Evolutionary conservation across 1,140 invertebrate genomes (phyloP).

Genomic region (Teleogryllus occipitalis): DNA sequence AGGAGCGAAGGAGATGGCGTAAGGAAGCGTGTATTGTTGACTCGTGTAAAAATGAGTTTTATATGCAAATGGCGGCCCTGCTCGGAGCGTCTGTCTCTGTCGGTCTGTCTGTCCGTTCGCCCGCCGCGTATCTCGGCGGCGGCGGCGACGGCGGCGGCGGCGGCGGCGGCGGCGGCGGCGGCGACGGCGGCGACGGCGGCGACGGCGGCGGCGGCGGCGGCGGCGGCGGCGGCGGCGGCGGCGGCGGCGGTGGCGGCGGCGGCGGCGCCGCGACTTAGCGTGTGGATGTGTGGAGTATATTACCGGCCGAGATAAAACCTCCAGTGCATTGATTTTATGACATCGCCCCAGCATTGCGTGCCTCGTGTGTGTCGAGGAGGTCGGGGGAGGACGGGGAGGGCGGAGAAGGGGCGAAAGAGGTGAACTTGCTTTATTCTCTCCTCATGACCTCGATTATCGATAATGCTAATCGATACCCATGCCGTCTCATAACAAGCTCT

Average conservation of each 20-base stretch:
- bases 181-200: too few species aligned
- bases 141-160: too few species aligned
- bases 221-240: too few species aligned
- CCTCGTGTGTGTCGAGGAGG: too few species aligned
- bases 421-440: neutral
- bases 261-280: neutral
- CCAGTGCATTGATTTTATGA: neutral
- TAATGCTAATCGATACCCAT: neutral
- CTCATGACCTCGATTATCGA: slow-evolving; percentile 3
- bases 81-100: neutral
- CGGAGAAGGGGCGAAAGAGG: neutral
- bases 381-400: too few species aligned
- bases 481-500: neutral
- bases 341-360: neutral
- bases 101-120: neutral
- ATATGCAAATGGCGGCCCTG: neutral
- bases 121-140: too few species aligned
- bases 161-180: too few species aligned
- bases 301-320: neutral
- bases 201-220: too few species aligned
- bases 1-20: neutral
- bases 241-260: too few species aligned
- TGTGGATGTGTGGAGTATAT: neutral
- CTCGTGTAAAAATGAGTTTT: neutral
- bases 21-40: neutral